Conservation (phyloP, 2,797 vertebrate genomes). For the Bovichtus diacanthus region DNA sequence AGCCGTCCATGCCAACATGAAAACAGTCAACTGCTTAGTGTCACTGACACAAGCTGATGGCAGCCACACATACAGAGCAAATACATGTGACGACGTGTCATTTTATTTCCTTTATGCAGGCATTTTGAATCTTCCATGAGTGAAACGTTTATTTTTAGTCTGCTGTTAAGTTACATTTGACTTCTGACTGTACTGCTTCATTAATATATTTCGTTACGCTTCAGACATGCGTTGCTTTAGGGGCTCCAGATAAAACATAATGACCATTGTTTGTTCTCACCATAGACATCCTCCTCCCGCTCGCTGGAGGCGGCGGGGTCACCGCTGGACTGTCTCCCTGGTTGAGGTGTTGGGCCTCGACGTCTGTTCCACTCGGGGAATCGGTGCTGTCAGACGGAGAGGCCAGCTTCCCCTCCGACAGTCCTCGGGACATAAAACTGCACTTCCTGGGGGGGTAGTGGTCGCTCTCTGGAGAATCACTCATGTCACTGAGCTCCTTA, state of each 20-base stretch:
- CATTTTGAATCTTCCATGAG: background rate
- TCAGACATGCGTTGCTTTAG: background rate
- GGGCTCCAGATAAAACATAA: background rate
- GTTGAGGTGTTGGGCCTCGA: constrained; percentile 75
- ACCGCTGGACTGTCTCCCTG: constrained; percentile 80
- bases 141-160: background rate
- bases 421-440: constrained; percentile 90
- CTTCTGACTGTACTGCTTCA: background rate
- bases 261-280: constrained; percentile 80
- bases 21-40: background rate
- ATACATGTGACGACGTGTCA: background rate
- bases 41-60: background rate
- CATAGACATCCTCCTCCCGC: constrained; percentile 91
- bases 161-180: background rate
- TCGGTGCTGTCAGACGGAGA: constrained; percentile 81
- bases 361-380: constrained; percentile 81
- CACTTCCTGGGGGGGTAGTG: constrained; percentile 85
- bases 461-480: constrained; percentile 86
- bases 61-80: background rate
- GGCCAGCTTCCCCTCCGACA: constrained; percentile 85
- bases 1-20: background rate
- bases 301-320: constrained; percentile 79
- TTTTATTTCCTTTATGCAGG: background rate
- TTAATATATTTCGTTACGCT: background rate
- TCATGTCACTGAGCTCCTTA: constrained; percentile 85